Conservation (phyloP, 2,113 vertebrate species). For the Neotoma lepida region DNA sequence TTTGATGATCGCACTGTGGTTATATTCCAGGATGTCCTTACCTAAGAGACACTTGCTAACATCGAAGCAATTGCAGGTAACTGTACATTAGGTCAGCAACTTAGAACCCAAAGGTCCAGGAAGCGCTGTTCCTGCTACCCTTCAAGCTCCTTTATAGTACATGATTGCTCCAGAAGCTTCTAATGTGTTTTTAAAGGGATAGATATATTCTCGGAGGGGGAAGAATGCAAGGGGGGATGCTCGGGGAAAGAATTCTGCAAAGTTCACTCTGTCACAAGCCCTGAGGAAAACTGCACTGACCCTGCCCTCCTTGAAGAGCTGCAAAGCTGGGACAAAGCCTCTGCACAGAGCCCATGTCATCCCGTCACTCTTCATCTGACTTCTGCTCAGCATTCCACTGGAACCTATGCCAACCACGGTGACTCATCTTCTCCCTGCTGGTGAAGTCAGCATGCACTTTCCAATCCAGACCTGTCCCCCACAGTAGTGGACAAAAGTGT, state of each 20-base stretch:
- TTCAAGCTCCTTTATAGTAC: not conserved
- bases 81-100: not conserved
- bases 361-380: not conserved
- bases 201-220: not conserved
- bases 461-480: not conserved
- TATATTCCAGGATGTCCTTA: not conserved
- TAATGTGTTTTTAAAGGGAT: not conserved
- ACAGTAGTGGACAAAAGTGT: not conserved
- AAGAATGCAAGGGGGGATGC: not conserved
- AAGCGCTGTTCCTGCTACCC: not conserved
- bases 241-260: fast-evolving
- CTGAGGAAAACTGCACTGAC: not conserved
- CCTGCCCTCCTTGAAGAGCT: too few species aligned
- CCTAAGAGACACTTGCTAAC: not conserved
- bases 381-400: not conserved
- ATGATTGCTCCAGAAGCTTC: not conserved
- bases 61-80: not conserved
- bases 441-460: not conserved
- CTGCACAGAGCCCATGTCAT: not conserved
- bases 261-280: not conserved
- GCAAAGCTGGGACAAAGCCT: not conserved
- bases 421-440: not conserved
- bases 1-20: not conserved
- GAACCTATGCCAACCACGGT: not conserved
- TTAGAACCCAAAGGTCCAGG: not conserved